These are phyloP conservation scores for Neria commutata DNA, from an alignment of 2,888 invertebrate species.

Conservation along the genomic window DNA sequence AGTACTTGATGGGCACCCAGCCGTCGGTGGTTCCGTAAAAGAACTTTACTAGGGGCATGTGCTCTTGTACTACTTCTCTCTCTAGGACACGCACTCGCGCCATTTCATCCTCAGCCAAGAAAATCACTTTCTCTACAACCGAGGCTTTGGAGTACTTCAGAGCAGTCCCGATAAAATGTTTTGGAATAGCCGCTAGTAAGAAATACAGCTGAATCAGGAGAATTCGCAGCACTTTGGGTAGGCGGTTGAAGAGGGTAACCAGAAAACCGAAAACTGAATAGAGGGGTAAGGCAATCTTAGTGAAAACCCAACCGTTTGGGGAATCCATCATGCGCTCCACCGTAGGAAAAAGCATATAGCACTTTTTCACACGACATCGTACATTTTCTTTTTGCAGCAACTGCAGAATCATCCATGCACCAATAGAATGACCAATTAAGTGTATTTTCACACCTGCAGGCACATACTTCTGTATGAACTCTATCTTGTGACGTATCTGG, in stretches of 20 bases:
- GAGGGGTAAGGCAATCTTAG: constrained; percentile 66
- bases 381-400: constrained; percentile 68
- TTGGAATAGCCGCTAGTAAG: constrained; percentile 64
- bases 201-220: constrained; percentile 67
- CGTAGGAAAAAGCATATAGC: constrained; percentile 85
- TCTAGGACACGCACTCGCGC: constrained; percentile 73
- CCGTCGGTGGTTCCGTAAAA: constrained; percentile 81
- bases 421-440: constrained; percentile 90
- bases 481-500: constrained; percentile 65
- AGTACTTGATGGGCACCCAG: constrained; percentile 82
- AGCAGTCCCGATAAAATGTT: constrained; percentile 63
- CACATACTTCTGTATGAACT: constrained; percentile 75
- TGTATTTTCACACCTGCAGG: constrained; percentile 76
- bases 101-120: constrained; percentile 82
- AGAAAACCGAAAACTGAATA: constrained; percentile 62
- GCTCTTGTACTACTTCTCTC: constrained; percentile 65
- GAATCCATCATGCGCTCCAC: constrained; percentile 81
- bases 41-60: constrained; percentile 72
- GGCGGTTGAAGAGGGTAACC: constrained; percentile 63
- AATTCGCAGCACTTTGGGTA: constrained; percentile 66
- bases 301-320: constrained; percentile 75
- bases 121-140: constrained; percentile 70
- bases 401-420: constrained; percentile 81
- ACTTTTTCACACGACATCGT: constrained; percentile 66
- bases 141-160: constrained; percentile 67